Conservation (phyloP, 2,113 vertebrate genomes). For the Trinectes maculatus region DNA sequence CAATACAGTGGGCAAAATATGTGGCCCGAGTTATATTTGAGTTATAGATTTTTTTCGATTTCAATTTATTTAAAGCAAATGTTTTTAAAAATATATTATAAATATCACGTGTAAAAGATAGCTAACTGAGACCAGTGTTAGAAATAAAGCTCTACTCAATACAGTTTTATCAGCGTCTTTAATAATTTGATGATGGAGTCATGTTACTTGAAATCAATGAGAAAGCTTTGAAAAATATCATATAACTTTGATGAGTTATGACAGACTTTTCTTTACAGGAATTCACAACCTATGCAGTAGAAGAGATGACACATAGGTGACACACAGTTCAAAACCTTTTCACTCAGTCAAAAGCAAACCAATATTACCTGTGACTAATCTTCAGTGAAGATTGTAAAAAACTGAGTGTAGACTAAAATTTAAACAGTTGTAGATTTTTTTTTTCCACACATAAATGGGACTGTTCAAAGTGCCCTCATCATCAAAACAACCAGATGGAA, state of each 20-base stretch:
- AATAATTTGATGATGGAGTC: not conserved
- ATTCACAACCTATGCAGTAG: constrained; percentile 20
- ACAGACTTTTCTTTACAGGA: constrained; percentile 22
- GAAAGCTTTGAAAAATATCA: not conserved
- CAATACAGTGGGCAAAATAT: too few relatives aligned
- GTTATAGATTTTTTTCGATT: too few relatives aligned
- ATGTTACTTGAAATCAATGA: not conserved
- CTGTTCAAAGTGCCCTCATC: constrained; percentile 23
- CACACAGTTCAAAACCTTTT: not conserved
- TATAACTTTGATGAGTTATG: constrained; percentile 12
- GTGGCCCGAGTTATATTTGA: too few relatives aligned
- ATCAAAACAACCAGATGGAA: constrained; percentile 41
- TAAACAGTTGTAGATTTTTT: too few relatives aligned
- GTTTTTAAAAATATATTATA: not conserved
- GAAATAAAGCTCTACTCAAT: constrained; percentile 25
- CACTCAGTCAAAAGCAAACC: constrained; percentile 6
- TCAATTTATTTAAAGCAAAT: not conserved
- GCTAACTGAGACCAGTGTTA: constrained; percentile 17
- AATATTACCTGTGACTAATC: constrained; percentile 5
- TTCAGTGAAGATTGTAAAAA: not conserved
- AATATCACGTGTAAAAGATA: not conserved
- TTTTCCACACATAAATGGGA: constrained; percentile 44
- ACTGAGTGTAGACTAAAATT: constrained; percentile 8
- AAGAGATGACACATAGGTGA: constrained; percentile 42
- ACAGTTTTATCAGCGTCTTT: constrained; percentile 14